Conservation (phyloP, 2,113 vertebrate genomes). For the Columba janthina region DNA sequence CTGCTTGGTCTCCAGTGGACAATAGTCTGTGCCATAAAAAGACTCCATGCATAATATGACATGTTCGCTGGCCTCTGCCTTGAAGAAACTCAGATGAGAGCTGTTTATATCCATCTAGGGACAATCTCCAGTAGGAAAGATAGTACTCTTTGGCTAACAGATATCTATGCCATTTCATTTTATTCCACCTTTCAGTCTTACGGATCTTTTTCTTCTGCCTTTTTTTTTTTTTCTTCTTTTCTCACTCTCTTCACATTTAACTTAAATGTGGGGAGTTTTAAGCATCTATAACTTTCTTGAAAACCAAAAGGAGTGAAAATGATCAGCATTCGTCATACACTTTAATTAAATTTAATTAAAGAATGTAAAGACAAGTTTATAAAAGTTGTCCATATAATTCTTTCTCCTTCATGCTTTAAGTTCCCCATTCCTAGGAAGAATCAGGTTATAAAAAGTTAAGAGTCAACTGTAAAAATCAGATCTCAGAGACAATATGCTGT, state of each 20-base stretch:
- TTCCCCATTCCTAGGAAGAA: slow-evolving; percentile 25
- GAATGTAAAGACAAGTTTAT: background rate
- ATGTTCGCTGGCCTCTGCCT: slow-evolving; percentile 35
- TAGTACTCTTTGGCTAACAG: slow-evolving; percentile 17
- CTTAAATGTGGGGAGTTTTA: background rate
- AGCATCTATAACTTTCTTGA: background rate
- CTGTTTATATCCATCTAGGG: slow-evolving; percentile 60
- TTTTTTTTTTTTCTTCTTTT: background rate
- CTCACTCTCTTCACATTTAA: background rate
- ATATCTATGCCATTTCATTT: slow-evolving; percentile 42
- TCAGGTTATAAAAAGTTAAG: slow-evolving; percentile 47
- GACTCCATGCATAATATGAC: slow-evolving; percentile 8
- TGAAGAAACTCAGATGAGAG: background rate
- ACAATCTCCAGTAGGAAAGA: background rate
- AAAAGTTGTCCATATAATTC: background rate
- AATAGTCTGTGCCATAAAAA: slow-evolving; percentile 56
- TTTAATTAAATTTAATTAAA: slow-evolving; percentile 58
- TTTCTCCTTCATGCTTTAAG: background rate
- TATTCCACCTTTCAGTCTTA: slow-evolving; percentile 40
- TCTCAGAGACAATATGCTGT: background rate
- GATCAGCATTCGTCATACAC: background rate
- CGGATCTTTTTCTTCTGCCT: background rate
- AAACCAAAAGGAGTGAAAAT: background rate
- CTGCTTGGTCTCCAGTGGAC: slow-evolving; percentile 5
- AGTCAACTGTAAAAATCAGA: slow-evolving; percentile 16